phyloP scores from a whole-genome alignment of 2,113 vertebrate genomes.

The Mustela nigripes region DNA sequence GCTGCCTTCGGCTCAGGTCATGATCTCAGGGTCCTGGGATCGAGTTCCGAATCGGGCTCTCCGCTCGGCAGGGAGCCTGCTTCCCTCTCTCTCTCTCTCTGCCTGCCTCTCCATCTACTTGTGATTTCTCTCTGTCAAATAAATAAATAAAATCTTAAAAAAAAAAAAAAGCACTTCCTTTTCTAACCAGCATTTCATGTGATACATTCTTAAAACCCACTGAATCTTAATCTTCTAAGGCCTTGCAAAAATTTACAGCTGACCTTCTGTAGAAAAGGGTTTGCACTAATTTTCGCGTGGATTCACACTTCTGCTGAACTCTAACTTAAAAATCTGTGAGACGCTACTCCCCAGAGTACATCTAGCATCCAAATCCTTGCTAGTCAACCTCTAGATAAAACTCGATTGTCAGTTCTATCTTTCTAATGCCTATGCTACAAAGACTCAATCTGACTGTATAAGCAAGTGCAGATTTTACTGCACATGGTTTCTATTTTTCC shows the following conservation, averaged over 20 bases:
- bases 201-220: background rate
- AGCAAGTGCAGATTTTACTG: background rate
- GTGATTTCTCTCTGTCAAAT: too few relatives aligned
- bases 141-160: too few relatives aligned
- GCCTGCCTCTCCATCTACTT: too few relatives aligned
- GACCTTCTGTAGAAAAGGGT: background rate
- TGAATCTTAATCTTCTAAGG: background rate
- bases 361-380: background rate
- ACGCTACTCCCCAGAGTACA: background rate
- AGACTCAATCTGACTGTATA: background rate
- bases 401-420: background rate
- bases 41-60: too few relatives aligned
- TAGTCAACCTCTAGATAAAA: background rate
- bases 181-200: constrained; percentile 28
- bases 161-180: too few relatives aligned
- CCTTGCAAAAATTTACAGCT: background rate
- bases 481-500: background rate
- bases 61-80: too few relatives aligned
- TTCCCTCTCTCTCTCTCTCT: too few relatives aligned
- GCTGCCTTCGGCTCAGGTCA: too few relatives aligned
- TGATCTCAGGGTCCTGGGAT: too few relatives aligned
- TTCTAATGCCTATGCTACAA: background rate
- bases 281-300: background rate
- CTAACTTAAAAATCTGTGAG: background rate
- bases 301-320: background rate